Evolutionary conservation across 30 jellyfish, hydroid and myxozoan species (phyloP), one percentile per base, ranked within the genome.

Genomic region (Pelagia noctiluca): DNA sequence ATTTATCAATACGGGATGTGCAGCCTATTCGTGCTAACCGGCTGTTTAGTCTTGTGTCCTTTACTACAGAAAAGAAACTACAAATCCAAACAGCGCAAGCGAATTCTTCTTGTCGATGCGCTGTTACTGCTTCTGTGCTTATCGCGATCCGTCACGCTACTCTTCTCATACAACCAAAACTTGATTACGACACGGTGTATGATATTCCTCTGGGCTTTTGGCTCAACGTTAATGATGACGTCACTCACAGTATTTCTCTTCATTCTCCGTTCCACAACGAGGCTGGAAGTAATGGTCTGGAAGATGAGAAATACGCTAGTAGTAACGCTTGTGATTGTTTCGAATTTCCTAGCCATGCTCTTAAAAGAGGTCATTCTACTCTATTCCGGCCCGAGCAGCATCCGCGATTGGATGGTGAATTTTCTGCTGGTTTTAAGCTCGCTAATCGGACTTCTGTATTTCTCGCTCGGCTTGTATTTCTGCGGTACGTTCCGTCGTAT

Each of bases 21-120:
- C 38, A 30, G 73, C 7, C 21, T 79, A 46, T 79, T 79, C 18
- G 82, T 79, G 38, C 26, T 79, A 16, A 29, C 60, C 18, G 90
- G 90, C 2, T 79, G 90, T 66, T 37, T 79, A 26, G 72, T 79
- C 5, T 52, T 79, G 22, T 79, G 90, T 33, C 90, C 90, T 10
- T 79, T 79, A 63, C 76, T 79, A 37, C 90, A 79, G 26, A 65
- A 60, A 63, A 36, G 90, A 10, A 79, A 79, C 82, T 79, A 79
- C 63, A 79, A 64, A 47, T 79, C 90, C 21, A 79, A 79, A 32
- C 82, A 79, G 33, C 35, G 90, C 30, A 77, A 67, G 2, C 70
- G 70, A 35, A 79, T 79, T 8, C 90, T 79, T 12, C 33, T 79
- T 23, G 52, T 79, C 7, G 90, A 79, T 79, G 90, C 66, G 12